Percentiles rank a stretch among this genome's conserved stretches.
Conservation (phyloP, 2,888 invertebrate genomes). For the Chaitophorus viminalis region DNA sequence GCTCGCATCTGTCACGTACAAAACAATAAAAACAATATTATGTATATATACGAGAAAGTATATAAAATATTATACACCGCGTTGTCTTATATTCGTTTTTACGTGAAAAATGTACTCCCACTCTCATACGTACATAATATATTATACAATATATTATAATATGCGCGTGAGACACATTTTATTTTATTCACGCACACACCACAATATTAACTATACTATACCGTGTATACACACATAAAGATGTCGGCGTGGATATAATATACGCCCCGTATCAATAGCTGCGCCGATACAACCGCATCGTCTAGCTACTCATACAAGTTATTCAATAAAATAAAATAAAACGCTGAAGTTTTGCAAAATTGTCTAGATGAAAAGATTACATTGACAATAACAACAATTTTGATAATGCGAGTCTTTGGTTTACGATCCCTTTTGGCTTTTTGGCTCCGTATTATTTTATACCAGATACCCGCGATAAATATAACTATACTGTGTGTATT, state of each 20-base stretch:
- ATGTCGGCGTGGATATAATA: no score
- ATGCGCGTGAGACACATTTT: no score
- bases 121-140: background rate
- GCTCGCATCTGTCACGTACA: constrained; percentile 38
- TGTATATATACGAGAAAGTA: constrained; percentile 11
- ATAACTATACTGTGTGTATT: background rate
- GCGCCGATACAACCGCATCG: no score
- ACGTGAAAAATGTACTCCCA: background rate
- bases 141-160: no score
- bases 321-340: no score
- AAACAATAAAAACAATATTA: no score
- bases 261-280: no score
- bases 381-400: background rate
- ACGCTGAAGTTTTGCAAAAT: no score
- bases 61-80: background rate
- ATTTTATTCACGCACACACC: no score
- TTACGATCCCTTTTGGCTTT: background rate
- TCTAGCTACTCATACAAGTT: no score
- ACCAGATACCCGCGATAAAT: background rate
- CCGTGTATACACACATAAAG: no score
- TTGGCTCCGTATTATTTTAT: background rate
- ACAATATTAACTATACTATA: no score
- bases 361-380: background rate
- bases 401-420: background rate
- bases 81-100: background rate